Evolutionary conservation across 2,797 vertebrate genomes (phyloP).

Genomic region (Neosilurus mollespiculum): DNA sequence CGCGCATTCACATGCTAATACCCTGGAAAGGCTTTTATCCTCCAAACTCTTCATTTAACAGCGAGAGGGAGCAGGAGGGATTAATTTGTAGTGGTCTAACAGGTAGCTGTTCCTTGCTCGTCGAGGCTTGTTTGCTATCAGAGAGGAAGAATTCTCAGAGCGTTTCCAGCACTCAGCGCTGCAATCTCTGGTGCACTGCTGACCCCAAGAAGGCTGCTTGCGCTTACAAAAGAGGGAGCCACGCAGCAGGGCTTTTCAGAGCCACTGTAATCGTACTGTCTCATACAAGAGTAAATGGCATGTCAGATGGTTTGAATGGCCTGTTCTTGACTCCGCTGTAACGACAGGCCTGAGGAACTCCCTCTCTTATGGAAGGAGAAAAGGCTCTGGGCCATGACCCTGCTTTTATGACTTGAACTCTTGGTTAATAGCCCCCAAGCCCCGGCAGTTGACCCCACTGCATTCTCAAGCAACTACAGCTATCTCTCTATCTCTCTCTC

Average conservation of each 20-base stretch:
- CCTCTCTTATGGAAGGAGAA: conserved; percentile 52
- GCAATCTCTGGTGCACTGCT: conserved; percentile 16
- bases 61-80: not conserved
- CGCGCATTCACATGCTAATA: conserved; percentile 75
- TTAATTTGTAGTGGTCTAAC: not conserved
- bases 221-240: conserved; percentile 22
- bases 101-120: not conserved
- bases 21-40: conserved; percentile 60
- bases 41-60: conserved; percentile 64
- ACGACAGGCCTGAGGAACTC: conserved; percentile 45
- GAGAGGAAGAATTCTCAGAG: not conserved
- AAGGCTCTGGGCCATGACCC: conserved; percentile 56
- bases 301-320: conserved; percentile 54
- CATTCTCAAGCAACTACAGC: conserved; percentile 42
- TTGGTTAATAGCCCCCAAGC: conserved; percentile 49
- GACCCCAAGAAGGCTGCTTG: conserved; percentile 22
- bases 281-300: conserved; percentile 42
- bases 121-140: not conserved
- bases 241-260: conserved; percentile 29
- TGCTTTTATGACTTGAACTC: conserved; percentile 58
- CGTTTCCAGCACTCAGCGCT: not conserved
- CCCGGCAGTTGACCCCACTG: conserved; percentile 48
- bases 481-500: not conserved
- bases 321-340: conserved; percentile 57
- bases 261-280: conserved; percentile 51